Evolutionary conservation across 2,888 invertebrate species (phyloP).

Genomic region (Coleophora deauratella): DNA sequence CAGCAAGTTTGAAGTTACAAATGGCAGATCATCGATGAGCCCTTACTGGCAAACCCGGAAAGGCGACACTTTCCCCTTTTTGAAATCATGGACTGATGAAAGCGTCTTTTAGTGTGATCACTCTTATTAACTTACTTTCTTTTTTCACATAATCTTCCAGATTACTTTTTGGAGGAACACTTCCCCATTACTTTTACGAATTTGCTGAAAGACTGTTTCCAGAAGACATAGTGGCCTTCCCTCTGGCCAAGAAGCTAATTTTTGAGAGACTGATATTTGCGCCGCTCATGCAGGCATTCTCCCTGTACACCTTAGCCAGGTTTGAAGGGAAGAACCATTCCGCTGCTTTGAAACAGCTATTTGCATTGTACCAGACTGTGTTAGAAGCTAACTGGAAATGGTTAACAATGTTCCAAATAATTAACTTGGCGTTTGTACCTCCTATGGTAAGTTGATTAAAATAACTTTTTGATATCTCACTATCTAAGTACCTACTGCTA

Average conservation of each 20-base stretch:
- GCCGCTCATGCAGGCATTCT: slow-evolving; percentile 81
- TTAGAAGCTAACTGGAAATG: slow-evolving; percentile 85
- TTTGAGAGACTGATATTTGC: slow-evolving; percentile 83
- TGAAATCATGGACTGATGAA: no score
- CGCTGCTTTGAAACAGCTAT: slow-evolving; percentile 76
- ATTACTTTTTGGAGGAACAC: slow-evolving; percentile 84
- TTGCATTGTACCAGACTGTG: slow-evolving; percentile 77
- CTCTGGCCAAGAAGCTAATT: slow-evolving; percentile 75
- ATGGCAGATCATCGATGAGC: no score
- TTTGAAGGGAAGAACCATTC: slow-evolving; percentile 84
- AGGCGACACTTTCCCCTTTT: no score
- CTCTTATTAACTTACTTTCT: no score
- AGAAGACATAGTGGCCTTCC: slow-evolving; percentile 69
- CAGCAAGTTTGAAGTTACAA: no score
- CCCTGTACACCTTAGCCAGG: slow-evolving; percentile 81
- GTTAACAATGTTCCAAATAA: slow-evolving; percentile 81
- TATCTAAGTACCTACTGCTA: no score
- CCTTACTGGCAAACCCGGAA: no score
- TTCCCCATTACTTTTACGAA: slow-evolving; percentile 86
- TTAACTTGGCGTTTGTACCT: slow-evolving; percentile 84
- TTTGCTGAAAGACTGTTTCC: slow-evolving; percentile 76
- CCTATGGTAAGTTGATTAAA: slow-evolving; percentile 78
- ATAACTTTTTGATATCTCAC: no score
- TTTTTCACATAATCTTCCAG: slow-evolving; percentile 62
- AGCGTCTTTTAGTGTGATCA: no score